phyloP scores from a whole-genome alignment of 30 jellyfish, hydroid and myxozoan genomes.

The Cassiopea xamachana region DNA sequence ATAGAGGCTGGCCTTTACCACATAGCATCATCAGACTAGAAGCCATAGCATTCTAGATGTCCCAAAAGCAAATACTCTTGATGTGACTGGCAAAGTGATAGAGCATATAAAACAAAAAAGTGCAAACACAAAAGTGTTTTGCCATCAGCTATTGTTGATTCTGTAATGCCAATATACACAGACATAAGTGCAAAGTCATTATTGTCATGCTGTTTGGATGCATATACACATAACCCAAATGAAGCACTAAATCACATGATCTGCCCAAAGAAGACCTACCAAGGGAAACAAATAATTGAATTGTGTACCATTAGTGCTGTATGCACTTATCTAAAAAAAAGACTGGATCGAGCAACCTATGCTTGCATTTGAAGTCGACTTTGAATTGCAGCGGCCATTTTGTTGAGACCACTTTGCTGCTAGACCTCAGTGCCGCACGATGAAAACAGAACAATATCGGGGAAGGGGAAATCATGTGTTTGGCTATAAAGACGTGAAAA shows the following conservation, averaged over 20 bases:
- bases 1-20: too few species aligned
- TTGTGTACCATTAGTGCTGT: too few species aligned
- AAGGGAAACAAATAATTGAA: constrained; percentile 1
- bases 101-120: constrained; percentile 37
- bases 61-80: too few species aligned
- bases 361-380: not conserved
- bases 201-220: constrained; percentile 23
- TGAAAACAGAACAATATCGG: not conserved
- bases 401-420: constrained; percentile 2
- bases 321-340: constrained; percentile 8
- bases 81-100: not conserved
- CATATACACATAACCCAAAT: not conserved
- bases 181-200: constrained; percentile 62
- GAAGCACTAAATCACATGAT: constrained; percentile 42
- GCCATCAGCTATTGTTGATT: too few species aligned
- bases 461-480: not conserved
- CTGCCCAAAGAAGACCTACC: constrained; percentile 24
- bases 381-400: constrained; percentile 4
- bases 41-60: too few species aligned
- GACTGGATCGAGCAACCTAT: constrained; percentile 14
- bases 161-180: not conserved
- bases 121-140: constrained; percentile 36
- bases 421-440: not conserved
- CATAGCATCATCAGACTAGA: too few species aligned
- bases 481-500: not conserved